These are phyloP conservation scores for Pristis pectinata DNA, from an alignment of 2,797 vertebrate species.

Conservation along the genomic window DNA sequence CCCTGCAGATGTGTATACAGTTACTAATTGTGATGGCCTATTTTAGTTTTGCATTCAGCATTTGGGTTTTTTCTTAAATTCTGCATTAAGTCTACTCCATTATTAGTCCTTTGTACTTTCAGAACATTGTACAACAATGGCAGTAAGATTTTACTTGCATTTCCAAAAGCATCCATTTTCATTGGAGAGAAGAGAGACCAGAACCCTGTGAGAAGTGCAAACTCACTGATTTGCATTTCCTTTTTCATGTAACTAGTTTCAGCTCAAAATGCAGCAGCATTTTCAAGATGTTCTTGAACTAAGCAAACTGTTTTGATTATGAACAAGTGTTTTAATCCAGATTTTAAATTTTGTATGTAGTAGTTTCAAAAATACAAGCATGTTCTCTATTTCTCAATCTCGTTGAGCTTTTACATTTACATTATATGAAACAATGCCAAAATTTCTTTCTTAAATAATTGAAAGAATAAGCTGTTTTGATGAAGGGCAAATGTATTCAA, in stretches of 20 bases:
- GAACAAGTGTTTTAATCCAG: not conserved
- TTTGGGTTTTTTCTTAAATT: not conserved
- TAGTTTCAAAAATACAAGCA: not conserved
- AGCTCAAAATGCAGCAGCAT: not conserved
- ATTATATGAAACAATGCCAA: not conserved
- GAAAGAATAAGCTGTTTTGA: not conserved
- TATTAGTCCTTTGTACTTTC: not conserved
- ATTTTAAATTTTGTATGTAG: not conserved
- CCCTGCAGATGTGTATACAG: not conserved
- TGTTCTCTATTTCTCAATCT: not conserved
- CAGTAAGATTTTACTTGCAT: not conserved
- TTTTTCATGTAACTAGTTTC: not conserved
- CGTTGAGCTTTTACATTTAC: not conserved
- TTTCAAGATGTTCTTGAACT: not conserved
- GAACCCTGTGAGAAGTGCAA: not conserved
- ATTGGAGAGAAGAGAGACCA: not conserved
- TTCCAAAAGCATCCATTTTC: not conserved
- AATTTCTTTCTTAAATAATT: not conserved
- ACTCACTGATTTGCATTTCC: not conserved
- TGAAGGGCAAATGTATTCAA: too few relatives aligned
- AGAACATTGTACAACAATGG: not conserved
- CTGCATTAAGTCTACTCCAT: not conserved
- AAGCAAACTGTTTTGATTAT: not conserved
- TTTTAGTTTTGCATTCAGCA: not conserved
- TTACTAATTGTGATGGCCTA: not conserved